These are phyloP conservation scores for Drosophila nigritarsus DNA, from an alignment of 2,888 invertebrate species.

Conservation along the genomic window DNA sequence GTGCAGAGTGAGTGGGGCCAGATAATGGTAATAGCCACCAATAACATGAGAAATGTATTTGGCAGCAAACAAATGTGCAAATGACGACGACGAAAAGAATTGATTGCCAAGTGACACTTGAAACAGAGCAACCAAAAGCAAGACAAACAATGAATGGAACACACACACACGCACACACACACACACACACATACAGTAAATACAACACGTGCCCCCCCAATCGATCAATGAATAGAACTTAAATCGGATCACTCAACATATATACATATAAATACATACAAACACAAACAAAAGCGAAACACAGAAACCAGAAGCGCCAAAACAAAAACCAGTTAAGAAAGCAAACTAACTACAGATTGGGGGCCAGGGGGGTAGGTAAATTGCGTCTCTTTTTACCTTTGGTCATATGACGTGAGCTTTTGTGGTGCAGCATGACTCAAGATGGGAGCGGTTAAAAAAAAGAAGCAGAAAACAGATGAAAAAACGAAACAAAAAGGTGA, in stretches of 20 bases:
- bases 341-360: background rate
- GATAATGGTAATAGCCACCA: conserved; percentile 47
- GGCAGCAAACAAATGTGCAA: conserved; percentile 59
- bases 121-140: conserved; percentile 48
- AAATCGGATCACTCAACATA: conserved; percentile 28
- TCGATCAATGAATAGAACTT: conserved; percentile 52
- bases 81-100: conserved; percentile 27
- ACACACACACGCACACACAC: background rate
- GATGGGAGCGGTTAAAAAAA: conserved; percentile 15
- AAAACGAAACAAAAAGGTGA: conserved; percentile 29
- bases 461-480: background rate
- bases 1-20: conserved; percentile 48
- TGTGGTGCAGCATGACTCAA: conserved; percentile 42
- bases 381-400: conserved; percentile 16
- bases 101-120: conserved; percentile 62
- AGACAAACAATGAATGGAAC: conserved; percentile 55
- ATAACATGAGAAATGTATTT: conserved; percentile 68
- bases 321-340: conserved; percentile 26
- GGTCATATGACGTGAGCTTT: conserved; percentile 51
- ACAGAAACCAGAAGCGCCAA: conserved; percentile 34
- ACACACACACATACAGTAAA: background rate
- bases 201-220: conserved; percentile 12
- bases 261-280: background rate
- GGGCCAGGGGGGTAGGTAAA: background rate
- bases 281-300: conserved; percentile 7